A percentile compares a stretch with the other conserved stretches of the same genome.
Conservation (phyloP, 92 coral and sea anemone species). For the Umimayanthus chanpuru region DNA sequence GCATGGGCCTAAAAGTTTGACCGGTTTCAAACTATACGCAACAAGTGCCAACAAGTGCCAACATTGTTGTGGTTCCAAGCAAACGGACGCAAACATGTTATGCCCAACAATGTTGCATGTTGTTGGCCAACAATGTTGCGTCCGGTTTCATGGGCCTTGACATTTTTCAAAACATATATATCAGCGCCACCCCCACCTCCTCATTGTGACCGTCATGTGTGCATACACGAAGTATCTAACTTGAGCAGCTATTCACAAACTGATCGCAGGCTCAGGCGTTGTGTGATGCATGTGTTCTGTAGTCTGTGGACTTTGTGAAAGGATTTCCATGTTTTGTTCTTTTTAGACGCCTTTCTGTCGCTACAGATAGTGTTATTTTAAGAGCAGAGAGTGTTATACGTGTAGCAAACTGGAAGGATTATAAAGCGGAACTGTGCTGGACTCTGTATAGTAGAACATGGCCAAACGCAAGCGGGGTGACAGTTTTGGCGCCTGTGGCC, state of each 20-base stretch:
- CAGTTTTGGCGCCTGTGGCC: constrained; percentile 58
- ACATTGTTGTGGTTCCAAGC: too few species aligned
- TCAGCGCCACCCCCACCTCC: too few species aligned
- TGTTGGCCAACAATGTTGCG: too few species aligned
- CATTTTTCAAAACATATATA: too few species aligned
- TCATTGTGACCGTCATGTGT: neutral
- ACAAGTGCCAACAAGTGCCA: too few species aligned
- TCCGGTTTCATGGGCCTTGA: too few species aligned
- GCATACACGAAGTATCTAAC: neutral
- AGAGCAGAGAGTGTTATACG: neutral
- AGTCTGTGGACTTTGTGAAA: neutral
- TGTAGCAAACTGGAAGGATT: neutral
- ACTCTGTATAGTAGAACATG: constrained; percentile 44
- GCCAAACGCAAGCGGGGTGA: constrained; percentile 76
- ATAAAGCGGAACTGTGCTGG: neutral
- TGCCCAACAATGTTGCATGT: too few species aligned
- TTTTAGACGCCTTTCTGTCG: neutral
- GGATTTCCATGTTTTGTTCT: neutral
- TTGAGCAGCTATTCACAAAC: neutral
- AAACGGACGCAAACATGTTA: too few species aligned
- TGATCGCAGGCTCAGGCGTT: neutral
- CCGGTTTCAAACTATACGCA: too few species aligned
- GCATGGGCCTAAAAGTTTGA: too few species aligned
- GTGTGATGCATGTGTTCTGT: neutral
- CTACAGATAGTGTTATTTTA: too few species aligned